Base-by-base conservation (phyloP, 2,797 vertebrate genomes). In the Coendou prehensilis region DNA sequence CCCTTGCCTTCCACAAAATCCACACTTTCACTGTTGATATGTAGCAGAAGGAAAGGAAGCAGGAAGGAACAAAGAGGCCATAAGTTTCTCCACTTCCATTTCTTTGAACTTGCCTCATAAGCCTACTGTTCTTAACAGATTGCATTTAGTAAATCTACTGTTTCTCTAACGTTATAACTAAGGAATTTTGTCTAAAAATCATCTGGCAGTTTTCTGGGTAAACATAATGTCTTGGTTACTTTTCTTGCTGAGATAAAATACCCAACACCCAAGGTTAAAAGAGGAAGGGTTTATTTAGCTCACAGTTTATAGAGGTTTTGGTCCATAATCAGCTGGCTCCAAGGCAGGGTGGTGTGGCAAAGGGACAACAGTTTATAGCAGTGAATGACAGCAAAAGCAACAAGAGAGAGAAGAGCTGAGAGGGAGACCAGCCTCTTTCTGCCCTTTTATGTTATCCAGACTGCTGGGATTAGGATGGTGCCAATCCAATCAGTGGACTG, bases 151-250 rank as follows among this genome's bases (percentile, higher is more conserved):
- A 89, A 89, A 64, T 33, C 56, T 33, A 17, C 56, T 78, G 33
- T 69, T 94, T 93, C 52, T 84, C 8, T 63, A 23, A 86, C 15
- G 18, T 83, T 71, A 84, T 59, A 76, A 89, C 64, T n/a, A 91
- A 94, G 20, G 91, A 28, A 87, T 83, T 76, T 28, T 54, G 28
- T 83, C 83, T 33, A 50, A 67, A 85, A n/a, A 41, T 69, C 30
- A 85, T 15, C 23, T 86, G 30, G 37, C 28, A 75, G 56, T 82
- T 84, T 61, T 59, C 88, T 52, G 30, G 22, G 14, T 76, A 18
- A 87, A 97, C 63, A 89, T 18, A 69, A 37, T 69, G 64, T 69
- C 64, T 69, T 69, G 64, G 64, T 18, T 69, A 69, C 64, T 69
- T 37, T 69, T 69, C 33, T 69, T 69, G 64, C n/a, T 69, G 64